These are phyloP conservation scores for Vultur gryphus DNA, from an alignment of 2,797 vertebrate genomes.

Conservation along the genomic window DNA sequence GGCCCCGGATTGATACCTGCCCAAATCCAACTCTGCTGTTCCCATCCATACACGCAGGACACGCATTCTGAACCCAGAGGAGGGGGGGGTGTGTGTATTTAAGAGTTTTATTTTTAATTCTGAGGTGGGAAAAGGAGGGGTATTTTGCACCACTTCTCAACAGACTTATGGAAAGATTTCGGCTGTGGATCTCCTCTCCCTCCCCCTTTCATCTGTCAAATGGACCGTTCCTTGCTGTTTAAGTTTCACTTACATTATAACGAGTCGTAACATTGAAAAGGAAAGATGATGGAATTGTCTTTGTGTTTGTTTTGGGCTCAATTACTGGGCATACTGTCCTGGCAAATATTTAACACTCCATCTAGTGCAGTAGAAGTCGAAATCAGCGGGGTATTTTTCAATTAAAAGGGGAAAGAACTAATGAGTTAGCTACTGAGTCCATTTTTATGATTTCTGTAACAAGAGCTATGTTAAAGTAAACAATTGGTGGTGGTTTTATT, in stretches of 20 bases:
- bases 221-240: constrained; percentile 57
- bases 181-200: constrained; percentile 66
- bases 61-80: neutral
- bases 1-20: neutral
- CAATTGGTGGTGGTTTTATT: constrained; percentile 77
- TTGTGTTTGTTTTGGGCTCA: constrained; percentile 67
- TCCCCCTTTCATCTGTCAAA: constrained; percentile 56
- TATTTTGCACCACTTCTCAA: constrained; percentile 55
- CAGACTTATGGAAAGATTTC: constrained; percentile 32
- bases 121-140: neutral
- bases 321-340: constrained; percentile 53
- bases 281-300: constrained; percentile 69
- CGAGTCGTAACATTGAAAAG: constrained; percentile 65
- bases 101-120: neutral
- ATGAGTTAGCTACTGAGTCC: constrained; percentile 70
- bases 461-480: constrained; percentile 78
- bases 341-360: constrained; percentile 60
- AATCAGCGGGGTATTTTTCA: constrained; percentile 63
- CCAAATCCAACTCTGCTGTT: neutral
- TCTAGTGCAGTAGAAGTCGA: constrained; percentile 64
- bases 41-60: constrained; percentile 25
- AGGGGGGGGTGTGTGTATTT: neutral
- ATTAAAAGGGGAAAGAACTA: constrained; percentile 66
- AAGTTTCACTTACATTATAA: constrained; percentile 67
- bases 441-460: constrained; percentile 75